phyloP scores from a whole-genome alignment of 2,888 invertebrate species.

The Pecten maximus region DNA sequence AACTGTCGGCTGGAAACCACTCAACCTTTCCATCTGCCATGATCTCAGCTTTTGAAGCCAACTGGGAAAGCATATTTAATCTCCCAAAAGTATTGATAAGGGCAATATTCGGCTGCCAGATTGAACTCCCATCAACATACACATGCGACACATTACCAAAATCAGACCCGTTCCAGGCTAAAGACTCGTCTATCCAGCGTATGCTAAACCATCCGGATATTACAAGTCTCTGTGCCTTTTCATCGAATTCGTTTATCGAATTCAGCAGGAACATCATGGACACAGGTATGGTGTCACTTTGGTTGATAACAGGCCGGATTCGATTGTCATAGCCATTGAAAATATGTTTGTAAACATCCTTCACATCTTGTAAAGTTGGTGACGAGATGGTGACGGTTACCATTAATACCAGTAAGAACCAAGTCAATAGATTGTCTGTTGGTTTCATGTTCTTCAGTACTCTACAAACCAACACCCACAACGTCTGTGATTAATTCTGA shows the following conservation, averaged over 20 bases:
- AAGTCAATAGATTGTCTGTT: background rate
- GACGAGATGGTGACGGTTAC: background rate
- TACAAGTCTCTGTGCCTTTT: conserved; percentile 8
- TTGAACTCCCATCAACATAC: background rate
- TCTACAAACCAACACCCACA: background rate
- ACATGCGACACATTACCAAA: background rate
- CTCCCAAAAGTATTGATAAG: background rate
- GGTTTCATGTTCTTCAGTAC: background rate
- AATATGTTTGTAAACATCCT: background rate
- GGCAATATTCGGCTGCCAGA: background rate
- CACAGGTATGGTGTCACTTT: background rate
- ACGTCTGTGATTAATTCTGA: background rate
- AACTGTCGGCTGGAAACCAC: background rate
- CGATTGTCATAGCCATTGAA: background rate
- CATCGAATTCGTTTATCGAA: background rate
- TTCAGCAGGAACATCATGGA: background rate
- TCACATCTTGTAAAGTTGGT: background rate
- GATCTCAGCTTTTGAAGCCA: background rate
- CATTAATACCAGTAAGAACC: background rate
- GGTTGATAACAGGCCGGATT: background rate
- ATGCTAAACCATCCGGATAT: background rate
- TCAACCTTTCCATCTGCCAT: background rate
- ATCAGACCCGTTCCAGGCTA: background rate
- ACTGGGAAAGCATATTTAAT: background rate
- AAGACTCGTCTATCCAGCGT: background rate